phyloP scores from a whole-genome alignment of 2,888 invertebrate genomes.

The Cerceris ruficornis region DNA sequence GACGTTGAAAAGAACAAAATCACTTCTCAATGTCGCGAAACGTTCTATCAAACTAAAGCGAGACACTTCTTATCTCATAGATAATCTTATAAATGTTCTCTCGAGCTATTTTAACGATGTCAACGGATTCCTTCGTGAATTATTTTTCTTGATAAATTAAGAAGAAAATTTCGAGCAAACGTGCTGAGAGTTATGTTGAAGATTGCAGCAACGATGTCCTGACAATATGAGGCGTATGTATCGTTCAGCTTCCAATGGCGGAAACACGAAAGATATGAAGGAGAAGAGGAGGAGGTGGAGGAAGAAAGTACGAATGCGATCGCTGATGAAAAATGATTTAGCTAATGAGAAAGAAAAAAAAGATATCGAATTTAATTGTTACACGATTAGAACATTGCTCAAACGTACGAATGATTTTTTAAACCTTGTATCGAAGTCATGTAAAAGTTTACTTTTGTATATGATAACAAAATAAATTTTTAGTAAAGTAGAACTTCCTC shows the following conservation, averaged over 20 bases:
- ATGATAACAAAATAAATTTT: slow-evolving; percentile 48
- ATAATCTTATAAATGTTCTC: not conserved
- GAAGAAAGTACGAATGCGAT: not conserved
- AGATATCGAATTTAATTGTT: slow-evolving; percentile 23
- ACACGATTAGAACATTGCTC: slow-evolving; percentile 49
- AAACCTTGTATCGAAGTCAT: slow-evolving; percentile 35
- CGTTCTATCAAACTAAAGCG: not conserved
- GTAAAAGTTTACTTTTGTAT: slow-evolving; percentile 58
- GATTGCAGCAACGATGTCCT: not conserved
- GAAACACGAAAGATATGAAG: not conserved
- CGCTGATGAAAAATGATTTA: slow-evolving; percentile 11
- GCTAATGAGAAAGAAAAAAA: not conserved
- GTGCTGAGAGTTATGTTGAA: not conserved
- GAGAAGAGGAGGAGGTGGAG: not conserved
- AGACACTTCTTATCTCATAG: not conserved
- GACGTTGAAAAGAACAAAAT: not conserved
- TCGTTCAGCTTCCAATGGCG: not conserved
- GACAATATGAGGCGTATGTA: slow-evolving; percentile 10
- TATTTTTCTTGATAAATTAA: slow-evolving; percentile 4
- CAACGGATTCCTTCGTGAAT: slow-evolving; percentile 1
- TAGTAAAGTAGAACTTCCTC: slow-evolving; percentile 24
- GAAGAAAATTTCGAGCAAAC: not conserved
- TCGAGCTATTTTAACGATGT: not conserved
- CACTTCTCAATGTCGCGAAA: not conserved
- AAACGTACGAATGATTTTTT: slow-evolving; percentile 43